Conservation (phyloP, 2,113 vertebrate genomes). For the Gambusia holbrooki region DNA sequence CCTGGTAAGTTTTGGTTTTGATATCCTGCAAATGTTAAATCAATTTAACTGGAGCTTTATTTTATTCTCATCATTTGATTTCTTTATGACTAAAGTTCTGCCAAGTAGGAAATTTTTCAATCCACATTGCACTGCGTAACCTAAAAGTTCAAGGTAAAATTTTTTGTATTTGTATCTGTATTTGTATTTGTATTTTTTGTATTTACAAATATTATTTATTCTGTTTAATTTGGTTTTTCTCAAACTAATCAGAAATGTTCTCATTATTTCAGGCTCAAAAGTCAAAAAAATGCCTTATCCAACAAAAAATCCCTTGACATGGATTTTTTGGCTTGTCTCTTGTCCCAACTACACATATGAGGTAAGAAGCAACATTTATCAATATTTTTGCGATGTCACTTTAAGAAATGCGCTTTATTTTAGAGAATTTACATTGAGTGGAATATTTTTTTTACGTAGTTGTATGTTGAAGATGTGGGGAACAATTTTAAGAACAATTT, state of each 20-base stretch:
- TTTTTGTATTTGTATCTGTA: too few species aligned
- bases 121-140: conserved; percentile 89
- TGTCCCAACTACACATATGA: conserved; percentile 92
- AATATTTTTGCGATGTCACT: background rate
- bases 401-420: background rate
- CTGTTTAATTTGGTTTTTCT: background rate
- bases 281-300: conserved; percentile 88
- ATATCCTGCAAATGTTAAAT: background rate
- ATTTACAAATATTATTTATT: background rate
- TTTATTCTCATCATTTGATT: conserved; percentile 14
- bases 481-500: background rate
- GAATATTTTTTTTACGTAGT: background rate
- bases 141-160: conserved; percentile 83
- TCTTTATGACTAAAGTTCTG: conserved; percentile 82
- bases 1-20: conserved; percentile 77
- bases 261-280: conserved; percentile 82
- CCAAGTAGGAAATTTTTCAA: conserved; percentile 92
- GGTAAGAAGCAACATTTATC: conserved; percentile 61
- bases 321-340: conserved; percentile 88
- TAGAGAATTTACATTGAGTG: background rate
- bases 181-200: background rate
- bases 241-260: background rate
- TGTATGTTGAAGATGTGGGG: background rate
- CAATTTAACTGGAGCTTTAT: background rate
- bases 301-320: conserved; percentile 88